Evolutionary conservation across 2,888 invertebrate species (phyloP).

Genomic region (Tricholauxania praeusta): DNA sequence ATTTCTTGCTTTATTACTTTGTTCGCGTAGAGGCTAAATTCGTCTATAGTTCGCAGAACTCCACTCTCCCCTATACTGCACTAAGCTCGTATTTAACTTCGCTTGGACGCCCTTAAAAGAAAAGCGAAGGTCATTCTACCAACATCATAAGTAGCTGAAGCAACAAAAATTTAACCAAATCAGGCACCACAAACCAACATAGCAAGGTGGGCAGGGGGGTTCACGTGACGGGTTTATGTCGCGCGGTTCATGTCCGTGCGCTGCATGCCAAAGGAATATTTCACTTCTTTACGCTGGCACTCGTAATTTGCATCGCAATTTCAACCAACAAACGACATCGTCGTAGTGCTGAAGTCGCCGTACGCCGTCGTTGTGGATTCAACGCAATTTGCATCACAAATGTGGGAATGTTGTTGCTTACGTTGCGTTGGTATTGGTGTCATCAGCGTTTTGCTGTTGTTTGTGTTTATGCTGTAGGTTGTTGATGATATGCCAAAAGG

Average conservation of each 20-base stretch:
- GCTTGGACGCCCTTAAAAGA: slow-evolving; percentile 18
- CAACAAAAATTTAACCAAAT: too few relatives aligned
- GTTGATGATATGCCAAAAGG: too few relatives aligned
- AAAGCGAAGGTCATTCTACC: slow-evolving; percentile 18
- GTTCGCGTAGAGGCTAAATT: too few relatives aligned
- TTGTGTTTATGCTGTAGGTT: not conserved
- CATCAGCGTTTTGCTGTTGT: not conserved
- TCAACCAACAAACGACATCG: not conserved
- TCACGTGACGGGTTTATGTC: too few relatives aligned
- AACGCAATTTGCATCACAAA: slow-evolving; percentile 34
- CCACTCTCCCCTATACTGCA: not conserved
- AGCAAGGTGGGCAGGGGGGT: too few relatives aligned
- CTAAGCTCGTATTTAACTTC: slow-evolving; percentile 11
- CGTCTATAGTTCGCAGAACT: too few relatives aligned
- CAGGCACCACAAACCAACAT: too few relatives aligned
- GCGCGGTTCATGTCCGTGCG: slow-evolving; percentile 1
- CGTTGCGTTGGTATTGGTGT: not conserved
- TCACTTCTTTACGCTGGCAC: not conserved
- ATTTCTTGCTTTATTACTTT: too few relatives aligned
- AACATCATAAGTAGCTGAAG: too few relatives aligned
- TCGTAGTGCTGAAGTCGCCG: not conserved
- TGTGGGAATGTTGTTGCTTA: slow-evolving; percentile 22
- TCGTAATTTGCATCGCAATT: slow-evolving; percentile 24
- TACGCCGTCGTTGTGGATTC: not conserved
- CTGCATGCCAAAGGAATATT: slow-evolving; percentile 21